Base-by-base conservation (phyloP, 2,797 vertebrate genomes). In the Lerista edwardsae region DNA sequence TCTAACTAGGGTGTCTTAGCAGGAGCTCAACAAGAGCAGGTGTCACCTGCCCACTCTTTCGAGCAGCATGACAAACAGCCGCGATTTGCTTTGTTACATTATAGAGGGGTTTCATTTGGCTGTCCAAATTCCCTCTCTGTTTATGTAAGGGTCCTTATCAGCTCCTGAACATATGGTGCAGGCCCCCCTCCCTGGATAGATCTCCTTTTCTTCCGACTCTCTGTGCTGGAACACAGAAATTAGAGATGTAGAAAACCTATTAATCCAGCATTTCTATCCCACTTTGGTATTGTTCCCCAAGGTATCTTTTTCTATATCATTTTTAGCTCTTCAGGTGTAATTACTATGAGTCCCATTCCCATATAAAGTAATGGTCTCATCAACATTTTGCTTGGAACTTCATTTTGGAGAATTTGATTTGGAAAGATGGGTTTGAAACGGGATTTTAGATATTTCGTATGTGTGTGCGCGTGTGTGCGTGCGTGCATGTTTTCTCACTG, bases 1-100 rank as follows among this genome's bases (percentile, higher is more conserved):
- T 93, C 79, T 91, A 92, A 93, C 86, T 83, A 34, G 9, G 64
- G 72, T 10, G 29, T 82, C 86, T 83, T 91, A 76, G 84, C 7
- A 62, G 80, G 84, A 93, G 79, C 79, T 83, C 75, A 75, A 83
- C 71, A 90, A 92, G 86, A 86, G 59, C 59, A 27, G 1, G 4
- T 62, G 62, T 47, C 31, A 79, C 67, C 80, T 84, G 68, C 86
- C 71, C 68, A 91, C 87, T 86, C 80, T 85, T 80, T 89, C 0
- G 3, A 91, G 74, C 64, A 88, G 83, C 76, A 83, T n/a, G 74
- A 78, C 62, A 91, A 89, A 90, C 27, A 11, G 74, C 74, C 59
- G 72, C 82, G 67, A 88, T 62, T 10, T 57, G 80, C 25, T 34
- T 73, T 7, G 69, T 82, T 73, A 89, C 75, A 79, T 82, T 83